These are phyloP conservation scores for Bombus waltoni DNA, from an alignment of 1,140 invertebrate genomes.

Conservation along the genomic window DNA sequence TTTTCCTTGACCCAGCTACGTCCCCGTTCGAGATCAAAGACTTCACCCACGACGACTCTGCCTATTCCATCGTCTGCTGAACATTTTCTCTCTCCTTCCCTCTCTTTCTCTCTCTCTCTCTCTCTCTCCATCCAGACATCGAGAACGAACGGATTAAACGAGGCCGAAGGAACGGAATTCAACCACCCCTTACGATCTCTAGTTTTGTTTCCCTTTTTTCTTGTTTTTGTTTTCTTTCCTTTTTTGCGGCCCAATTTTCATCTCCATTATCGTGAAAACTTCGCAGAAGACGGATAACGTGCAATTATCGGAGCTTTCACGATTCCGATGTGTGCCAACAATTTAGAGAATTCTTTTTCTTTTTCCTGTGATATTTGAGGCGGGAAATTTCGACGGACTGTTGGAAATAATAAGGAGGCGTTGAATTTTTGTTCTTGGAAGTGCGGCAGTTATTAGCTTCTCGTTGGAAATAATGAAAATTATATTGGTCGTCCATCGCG, in stretches of 20 bases:
- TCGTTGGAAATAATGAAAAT: neutral
- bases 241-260: neutral
- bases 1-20: constrained; percentile 28
- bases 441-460: neutral
- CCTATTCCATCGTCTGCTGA: neutral
- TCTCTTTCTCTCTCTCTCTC: neutral
- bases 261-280: neutral
- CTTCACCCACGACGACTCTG: neutral
- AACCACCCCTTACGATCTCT: neutral
- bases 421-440: neutral
- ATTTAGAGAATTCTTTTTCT: too few species aligned
- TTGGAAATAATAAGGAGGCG: neutral
- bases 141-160: constrained; percentile 32
- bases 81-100: neutral
- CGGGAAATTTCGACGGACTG: too few species aligned
- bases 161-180: constrained; percentile 4
- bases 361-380: too few species aligned
- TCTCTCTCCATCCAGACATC: neutral
- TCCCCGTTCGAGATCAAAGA: constrained; percentile 39
- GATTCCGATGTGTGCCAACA: too few species aligned
- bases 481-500: neutral
- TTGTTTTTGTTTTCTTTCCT: neutral
- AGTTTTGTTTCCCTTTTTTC: neutral
- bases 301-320: neutral
- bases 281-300: neutral